Base-by-base conservation (phyloP, 1,140 invertebrate species). In the Drosophila ercepeae region DNA sequence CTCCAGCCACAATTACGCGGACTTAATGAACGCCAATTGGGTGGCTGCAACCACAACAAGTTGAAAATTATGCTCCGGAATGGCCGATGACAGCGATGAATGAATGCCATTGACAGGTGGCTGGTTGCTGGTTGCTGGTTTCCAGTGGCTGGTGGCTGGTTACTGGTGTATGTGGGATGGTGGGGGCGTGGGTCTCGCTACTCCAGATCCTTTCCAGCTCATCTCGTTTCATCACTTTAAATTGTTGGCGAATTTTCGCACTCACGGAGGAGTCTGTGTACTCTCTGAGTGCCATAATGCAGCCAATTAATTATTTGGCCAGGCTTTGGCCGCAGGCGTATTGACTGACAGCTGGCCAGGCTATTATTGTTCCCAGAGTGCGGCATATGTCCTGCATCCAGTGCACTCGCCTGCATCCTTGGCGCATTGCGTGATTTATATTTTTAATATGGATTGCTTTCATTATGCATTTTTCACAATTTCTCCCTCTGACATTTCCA, bases 381-480 rank as follows among this genome's bases (percentile, higher is more conserved):
- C 50, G 14, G 50, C 69, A 52, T 63, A 74, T 71, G 68, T 70
- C 53, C 69, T 52, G 49, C 58, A 23, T 16, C 29, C 8, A 8
- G 14, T 39, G 13, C 29, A 23, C 23, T 6, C 29, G 14, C 34
- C 41, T 21, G 59, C 23, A 53, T 36, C 44, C 48, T 68, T 60
- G 60, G 61, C 65, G 82, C 64, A 76, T 16, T 69, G 69, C 64
- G 82, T 84, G 79, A 84, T 84, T 84, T 84, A 84, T 84, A 72
- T 65, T 84, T 68, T 84, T 81, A 81, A 84, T 84, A 84, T 79
- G 81, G 67, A 86, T 84, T 73, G 82, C 79, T 81, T 84, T 84
- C 79, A 84, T 86, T 84, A 84, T 84, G 79, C 81, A 81, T 76
- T 86, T 86, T 86, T 84, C 75, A 60, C 75, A 59, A 76, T 74